These are phyloP conservation scores for Bibio marci DNA, from an alignment of 2,888 invertebrate genomes.

Conservation along the genomic window DNA sequence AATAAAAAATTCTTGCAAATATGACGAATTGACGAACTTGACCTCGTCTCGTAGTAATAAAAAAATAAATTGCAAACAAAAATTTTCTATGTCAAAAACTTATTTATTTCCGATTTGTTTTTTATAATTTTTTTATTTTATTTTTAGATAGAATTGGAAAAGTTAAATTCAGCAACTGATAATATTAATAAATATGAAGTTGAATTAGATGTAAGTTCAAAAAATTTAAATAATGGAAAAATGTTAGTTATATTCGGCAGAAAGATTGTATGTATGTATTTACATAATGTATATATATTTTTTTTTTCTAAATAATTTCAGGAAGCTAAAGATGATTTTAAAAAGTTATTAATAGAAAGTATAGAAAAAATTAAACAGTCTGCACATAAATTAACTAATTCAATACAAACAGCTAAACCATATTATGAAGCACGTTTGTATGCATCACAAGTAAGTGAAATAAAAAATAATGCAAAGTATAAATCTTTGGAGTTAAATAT, in stretches of 20 bases:
- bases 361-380: constrained; percentile 64
- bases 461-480: too few species aligned
- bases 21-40: too few species aligned
- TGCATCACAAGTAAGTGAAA: constrained; percentile 53
- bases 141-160: constrained; percentile 64
- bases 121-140: constrained; percentile 1
- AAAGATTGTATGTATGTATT: background rate
- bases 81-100: too few species aligned
- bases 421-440: constrained; percentile 79
- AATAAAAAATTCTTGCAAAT: too few species aligned
- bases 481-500: too few species aligned
- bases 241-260: background rate
- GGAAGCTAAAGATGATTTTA: constrained; percentile 69
- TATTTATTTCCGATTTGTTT: too few species aligned
- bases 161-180: constrained; percentile 78
- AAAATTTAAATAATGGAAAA: constrained; percentile 3
- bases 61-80: too few species aligned
- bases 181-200: constrained; percentile 83
- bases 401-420: constrained; percentile 73
- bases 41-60: too few species aligned
- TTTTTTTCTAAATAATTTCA: constrained; percentile 16
- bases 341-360: constrained; percentile 65
- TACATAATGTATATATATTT: too few species aligned
- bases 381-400: constrained; percentile 64
- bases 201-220: constrained; percentile 55